phyloP scores from a whole-genome alignment of 2,797 vertebrate genomes.

The Pristis pectinata region DNA sequence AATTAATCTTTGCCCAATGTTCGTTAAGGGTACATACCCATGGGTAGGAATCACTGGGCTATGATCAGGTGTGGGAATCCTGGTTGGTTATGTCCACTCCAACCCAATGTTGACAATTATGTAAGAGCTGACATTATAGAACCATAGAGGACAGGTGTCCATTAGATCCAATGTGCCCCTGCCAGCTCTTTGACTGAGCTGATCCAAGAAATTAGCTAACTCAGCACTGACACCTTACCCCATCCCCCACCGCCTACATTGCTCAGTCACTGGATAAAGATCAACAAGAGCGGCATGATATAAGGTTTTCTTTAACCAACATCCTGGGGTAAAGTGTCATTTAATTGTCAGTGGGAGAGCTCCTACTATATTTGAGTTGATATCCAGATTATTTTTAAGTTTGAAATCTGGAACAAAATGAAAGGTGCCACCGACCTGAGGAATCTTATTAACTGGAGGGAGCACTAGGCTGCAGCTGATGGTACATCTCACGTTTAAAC shows the following conservation, averaged over 20 bases:
- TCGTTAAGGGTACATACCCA: neutral
- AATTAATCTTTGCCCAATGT: too few relatives aligned
- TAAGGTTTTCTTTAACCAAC: neutral
- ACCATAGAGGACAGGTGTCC: neutral
- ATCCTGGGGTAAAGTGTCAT: neutral
- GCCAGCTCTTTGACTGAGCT: neutral
- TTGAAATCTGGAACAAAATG: slow-evolving; percentile 13
- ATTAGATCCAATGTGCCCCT: neutral
- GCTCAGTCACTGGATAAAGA: neutral
- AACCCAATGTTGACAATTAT: neutral
- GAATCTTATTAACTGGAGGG: neutral
- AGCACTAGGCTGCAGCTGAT: neutral
- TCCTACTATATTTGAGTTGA: neutral
- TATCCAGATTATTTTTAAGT: slow-evolving; percentile 20
- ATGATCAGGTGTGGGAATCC: neutral
- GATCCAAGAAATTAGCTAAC: neutral
- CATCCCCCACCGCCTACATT: neutral
- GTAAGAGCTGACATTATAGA: neutral
- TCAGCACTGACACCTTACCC: neutral
- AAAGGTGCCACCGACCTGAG: too few relatives aligned
- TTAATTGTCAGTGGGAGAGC: slow-evolving; percentile 18
- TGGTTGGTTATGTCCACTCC: neutral
- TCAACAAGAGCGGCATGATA: slow-evolving; percentile 7
- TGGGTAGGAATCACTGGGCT: neutral
- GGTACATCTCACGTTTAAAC: neutral